Evolutionary conservation across 2,113 vertebrate species (phyloP).

Genomic region (Amphiprion ocellaris): DNA sequence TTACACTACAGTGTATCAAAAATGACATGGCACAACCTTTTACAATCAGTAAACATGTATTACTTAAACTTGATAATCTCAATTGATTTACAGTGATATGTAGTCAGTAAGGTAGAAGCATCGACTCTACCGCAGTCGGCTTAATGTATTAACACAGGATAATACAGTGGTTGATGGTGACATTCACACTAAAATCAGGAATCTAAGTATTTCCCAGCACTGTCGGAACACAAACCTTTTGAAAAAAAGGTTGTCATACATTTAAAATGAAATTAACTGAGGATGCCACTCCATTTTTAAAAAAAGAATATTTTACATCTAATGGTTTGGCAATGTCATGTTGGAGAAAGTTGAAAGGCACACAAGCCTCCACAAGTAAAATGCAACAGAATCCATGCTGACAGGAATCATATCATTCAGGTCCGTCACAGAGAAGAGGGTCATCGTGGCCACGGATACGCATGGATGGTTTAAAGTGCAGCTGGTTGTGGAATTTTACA

Average conservation of each 20-base stretch:
- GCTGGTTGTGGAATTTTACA: slow-evolving; percentile 76
- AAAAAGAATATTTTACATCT: slow-evolving; percentile 69
- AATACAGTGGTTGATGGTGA: slow-evolving; percentile 24
- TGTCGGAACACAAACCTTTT: slow-evolving; percentile 7
- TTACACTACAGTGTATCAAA: slow-evolving; percentile 85
- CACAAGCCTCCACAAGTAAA: slow-evolving; percentile 3
- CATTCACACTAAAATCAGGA: slow-evolving; percentile 30
- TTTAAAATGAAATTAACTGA: slow-evolving; percentile 51
- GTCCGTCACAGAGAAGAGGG: slow-evolving; percentile 42
- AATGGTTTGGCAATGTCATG: slow-evolving; percentile 56
- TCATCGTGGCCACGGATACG: slow-evolving; percentile 42
- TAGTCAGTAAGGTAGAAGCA: slow-evolving; percentile 56
- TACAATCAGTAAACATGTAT: slow-evolving; percentile 60
- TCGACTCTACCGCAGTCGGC: slow-evolving; percentile 43
- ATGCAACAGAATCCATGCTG: slow-evolving; percentile 43
- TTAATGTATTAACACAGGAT: slow-evolving; percentile 28
- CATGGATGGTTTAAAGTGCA: slow-evolving; percentile 80
- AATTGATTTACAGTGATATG: slow-evolving; percentile 56
- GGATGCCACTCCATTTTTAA: slow-evolving; percentile 50
- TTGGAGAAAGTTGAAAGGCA: slow-evolving; percentile 14
- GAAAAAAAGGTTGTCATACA: slow-evolving; percentile 14
- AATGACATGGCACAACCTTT: slow-evolving; percentile 69
- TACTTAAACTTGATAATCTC: slow-evolving; percentile 46
- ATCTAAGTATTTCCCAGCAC: slow-evolving; percentile 20
- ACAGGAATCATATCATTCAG: slow-evolving; percentile 67